A percentile compares a stretch with the other conserved stretches of the same genome.
phyloP scores from a whole-genome alignment of 2,888 invertebrate species.

The Macrostomum cliftonense region DNA sequence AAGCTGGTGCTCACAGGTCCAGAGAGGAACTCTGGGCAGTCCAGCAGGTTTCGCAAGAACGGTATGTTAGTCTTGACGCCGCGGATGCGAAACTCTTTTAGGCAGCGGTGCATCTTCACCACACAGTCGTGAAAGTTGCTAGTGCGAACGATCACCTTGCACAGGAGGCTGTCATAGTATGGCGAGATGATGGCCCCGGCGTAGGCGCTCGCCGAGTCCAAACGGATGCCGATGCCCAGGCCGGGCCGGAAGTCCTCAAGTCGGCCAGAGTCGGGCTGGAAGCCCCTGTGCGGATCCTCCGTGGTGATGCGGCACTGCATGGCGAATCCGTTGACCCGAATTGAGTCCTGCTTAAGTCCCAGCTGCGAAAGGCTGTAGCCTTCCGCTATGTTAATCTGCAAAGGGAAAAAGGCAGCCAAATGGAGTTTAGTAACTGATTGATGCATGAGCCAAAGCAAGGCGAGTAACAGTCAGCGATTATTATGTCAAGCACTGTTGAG shows the following conservation, averaged over 20 bases:
- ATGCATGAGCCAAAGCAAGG: too few species aligned
- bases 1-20: slow-evolving; percentile 90
- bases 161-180: slow-evolving; percentile 88
- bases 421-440: too few species aligned
- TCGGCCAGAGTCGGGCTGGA: slow-evolving; percentile 92
- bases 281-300: slow-evolving; percentile 86
- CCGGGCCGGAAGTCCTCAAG: slow-evolving; percentile 82
- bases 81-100: slow-evolving; percentile 85
- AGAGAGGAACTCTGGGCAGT: slow-evolving; percentile 78
- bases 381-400: slow-evolving; percentile 83
- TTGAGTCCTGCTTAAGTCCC: slow-evolving; percentile 69
- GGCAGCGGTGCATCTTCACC: slow-evolving; percentile 83
- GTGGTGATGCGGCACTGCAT: slow-evolving; percentile 97
- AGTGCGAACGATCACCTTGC: slow-evolving; percentile 86
- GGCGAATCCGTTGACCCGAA: slow-evolving; percentile 60
- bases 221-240: slow-evolving; percentile 95
- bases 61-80: slow-evolving; percentile 99
- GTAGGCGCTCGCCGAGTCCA: slow-evolving; percentile 87
- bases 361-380: slow-evolving; percentile 78
- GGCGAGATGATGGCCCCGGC: slow-evolving; percentile 93
- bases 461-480: too few species aligned
- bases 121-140: slow-evolving; percentile 69
- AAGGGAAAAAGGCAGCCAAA: slow-evolving; percentile 56
- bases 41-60: slow-evolving; percentile 79
- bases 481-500: too few species aligned